phyloP scores from a whole-genome alignment of 2,888 invertebrate species.

The Drosophila glabriapex region DNA sequence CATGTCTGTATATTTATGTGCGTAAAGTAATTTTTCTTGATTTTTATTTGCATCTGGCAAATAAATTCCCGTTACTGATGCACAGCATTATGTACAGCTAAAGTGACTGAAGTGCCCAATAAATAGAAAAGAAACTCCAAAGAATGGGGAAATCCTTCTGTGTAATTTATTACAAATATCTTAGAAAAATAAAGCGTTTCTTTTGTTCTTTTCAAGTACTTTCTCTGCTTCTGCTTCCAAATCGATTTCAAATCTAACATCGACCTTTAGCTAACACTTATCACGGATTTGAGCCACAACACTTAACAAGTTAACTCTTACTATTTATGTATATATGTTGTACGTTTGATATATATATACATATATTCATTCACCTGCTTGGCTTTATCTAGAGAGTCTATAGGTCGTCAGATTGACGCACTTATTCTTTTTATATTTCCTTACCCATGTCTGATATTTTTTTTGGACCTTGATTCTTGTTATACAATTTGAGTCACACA shows the following conservation, averaged over 20 bases:
- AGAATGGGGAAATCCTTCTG: not conserved
- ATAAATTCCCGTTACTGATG: constrained; percentile 37
- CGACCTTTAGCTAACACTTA: constrained; percentile 9
- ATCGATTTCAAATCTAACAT: not conserved
- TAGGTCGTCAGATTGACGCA: constrained; percentile 6
- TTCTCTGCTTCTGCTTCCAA: not conserved
- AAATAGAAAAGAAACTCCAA: not conserved
- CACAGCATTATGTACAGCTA: constrained; percentile 4
- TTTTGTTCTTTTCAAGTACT: not conserved
- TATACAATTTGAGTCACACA: not conserved
- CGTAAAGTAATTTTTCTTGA: constrained; percentile 48
- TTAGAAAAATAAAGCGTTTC: not conserved
- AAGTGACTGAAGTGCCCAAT: not conserved
- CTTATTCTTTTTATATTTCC: not conserved
- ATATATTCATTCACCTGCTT: not conserved
- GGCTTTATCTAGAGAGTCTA: constrained; percentile 25
- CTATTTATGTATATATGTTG: not conserved
- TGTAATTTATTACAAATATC: not conserved
- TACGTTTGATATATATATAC: not conserved
- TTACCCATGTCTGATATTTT: not conserved
- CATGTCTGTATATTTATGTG: constrained; percentile 9
- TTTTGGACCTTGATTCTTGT: constrained; percentile 1
- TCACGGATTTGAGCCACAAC: constrained; percentile 8
- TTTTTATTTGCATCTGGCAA: constrained; percentile 45
- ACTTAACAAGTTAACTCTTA: constrained; percentile 12